Evolutionary conservation across 2,113 vertebrate genomes (phyloP).

Genomic region (Lophura nycthemera): DNA sequence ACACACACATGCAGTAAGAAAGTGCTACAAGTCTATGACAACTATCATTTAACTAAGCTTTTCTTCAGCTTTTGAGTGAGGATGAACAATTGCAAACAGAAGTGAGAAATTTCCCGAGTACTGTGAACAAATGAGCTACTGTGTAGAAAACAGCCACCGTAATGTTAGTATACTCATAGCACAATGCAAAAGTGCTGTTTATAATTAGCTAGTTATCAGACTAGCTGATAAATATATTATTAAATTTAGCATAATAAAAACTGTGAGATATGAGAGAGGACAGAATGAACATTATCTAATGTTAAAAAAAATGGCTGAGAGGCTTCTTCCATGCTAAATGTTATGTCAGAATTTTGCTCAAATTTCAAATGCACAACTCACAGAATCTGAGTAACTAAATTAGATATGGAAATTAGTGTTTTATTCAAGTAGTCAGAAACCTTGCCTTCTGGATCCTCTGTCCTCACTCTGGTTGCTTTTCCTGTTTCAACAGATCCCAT

Average conservation of each 20-base stretch:
- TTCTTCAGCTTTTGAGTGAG: background rate
- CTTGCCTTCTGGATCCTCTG: background rate
- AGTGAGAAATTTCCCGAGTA: background rate
- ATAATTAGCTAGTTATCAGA: background rate
- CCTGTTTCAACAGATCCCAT: background rate
- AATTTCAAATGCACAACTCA: background rate
- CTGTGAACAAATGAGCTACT: background rate
- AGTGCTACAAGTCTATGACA: background rate
- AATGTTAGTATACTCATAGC: background rate
- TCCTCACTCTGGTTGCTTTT: background rate
- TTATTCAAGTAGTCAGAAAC: background rate
- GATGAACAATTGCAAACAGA: background rate
- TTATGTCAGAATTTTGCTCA: background rate
- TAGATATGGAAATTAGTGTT: background rate
- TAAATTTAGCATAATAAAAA: background rate
- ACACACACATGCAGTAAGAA: background rate
- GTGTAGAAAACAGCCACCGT: background rate
- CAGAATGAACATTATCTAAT: background rate
- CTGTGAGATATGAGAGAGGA: accelerated
- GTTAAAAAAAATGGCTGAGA: background rate
- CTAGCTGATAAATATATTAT: no score
- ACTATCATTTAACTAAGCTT: background rate
- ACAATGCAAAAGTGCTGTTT: background rate
- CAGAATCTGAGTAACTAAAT: background rate
- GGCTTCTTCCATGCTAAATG: background rate